phyloP scores from a whole-genome alignment of 2,888 invertebrate genomes.

The Amblyjoppa proteus region DNA sequence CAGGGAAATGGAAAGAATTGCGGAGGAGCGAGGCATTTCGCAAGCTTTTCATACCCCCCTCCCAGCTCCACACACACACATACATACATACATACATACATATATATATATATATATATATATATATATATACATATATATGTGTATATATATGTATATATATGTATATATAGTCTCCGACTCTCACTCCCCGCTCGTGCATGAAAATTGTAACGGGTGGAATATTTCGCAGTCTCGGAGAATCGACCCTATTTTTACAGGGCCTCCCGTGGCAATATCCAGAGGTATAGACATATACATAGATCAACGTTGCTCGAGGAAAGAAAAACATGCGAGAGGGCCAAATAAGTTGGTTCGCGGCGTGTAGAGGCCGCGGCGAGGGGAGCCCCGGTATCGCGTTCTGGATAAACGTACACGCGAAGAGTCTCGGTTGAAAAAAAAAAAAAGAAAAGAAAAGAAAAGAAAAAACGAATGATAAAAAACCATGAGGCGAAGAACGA shows the following conservation, averaged over 20 bases:
- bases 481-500: not conserved
- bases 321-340: constrained; percentile 35
- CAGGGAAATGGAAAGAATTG: constrained; percentile 52
- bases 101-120: no score
- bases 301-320: not conserved
- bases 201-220: constrained; percentile 55
- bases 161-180: not conserved
- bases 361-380: not conserved
- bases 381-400: constrained; percentile 33
- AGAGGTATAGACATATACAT: not conserved
- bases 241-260: constrained; percentile 20
- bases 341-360: constrained; percentile 35
- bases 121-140: no score
- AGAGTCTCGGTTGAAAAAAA: not conserved
- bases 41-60: constrained; percentile 33
- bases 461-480: not conserved
- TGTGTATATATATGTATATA: no score
- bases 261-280: not conserved
- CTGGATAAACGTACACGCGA: constrained; percentile 16
- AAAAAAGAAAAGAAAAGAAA: not conserved
- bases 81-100: no score
- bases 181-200: constrained; percentile 23
- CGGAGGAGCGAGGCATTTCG: constrained; percentile 30
- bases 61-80: constrained; percentile 1
- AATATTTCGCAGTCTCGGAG: constrained; percentile 40